These are phyloP conservation scores for Hoplias malabaricus DNA, from an alignment of 2,113 vertebrate genomes.

Conservation along the genomic window DNA sequence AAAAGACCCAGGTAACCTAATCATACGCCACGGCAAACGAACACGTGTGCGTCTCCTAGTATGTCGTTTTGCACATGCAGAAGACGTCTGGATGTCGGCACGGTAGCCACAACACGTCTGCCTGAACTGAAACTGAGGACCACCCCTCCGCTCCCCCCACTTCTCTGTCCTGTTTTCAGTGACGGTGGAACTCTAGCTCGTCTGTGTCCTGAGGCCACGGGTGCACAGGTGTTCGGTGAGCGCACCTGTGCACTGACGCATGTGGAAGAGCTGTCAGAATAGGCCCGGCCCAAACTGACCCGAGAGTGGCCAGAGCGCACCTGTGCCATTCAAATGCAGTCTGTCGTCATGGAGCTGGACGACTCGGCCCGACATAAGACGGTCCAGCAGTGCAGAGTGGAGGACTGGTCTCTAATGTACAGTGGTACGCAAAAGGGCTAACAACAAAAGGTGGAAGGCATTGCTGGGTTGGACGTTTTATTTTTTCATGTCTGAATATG, in stretches of 20 bases:
- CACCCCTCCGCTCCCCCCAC: no score
- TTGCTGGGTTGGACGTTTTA: neutral
- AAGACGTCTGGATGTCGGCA: neutral
- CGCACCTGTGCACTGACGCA: slow-evolving; percentile 43
- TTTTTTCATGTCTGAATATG: no score
- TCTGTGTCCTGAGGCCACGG: slow-evolving; percentile 37
- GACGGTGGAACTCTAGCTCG: slow-evolving; percentile 40
- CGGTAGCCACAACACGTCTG: slow-evolving; percentile 27
- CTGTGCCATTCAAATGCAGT: slow-evolving; percentile 44
- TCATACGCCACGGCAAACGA: neutral
- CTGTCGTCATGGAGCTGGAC: slow-evolving; percentile 28
- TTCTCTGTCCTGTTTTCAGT: slow-evolving; percentile 35
- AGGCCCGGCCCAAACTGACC: slow-evolving; percentile 29
- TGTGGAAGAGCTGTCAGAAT: slow-evolving; percentile 46
- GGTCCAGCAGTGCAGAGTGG: neutral
- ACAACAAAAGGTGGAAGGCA: slow-evolving; percentile 46
- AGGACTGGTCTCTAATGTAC: neutral
- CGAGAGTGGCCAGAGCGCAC: slow-evolving; percentile 17
- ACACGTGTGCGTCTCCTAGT: slow-evolving; percentile 15
- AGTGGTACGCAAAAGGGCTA: neutral
- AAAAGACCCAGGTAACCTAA: slow-evolving; percentile 45
- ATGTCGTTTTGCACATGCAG: slow-evolving; percentile 23
- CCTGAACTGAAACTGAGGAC: slow-evolving; percentile 16
- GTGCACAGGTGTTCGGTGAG: slow-evolving; percentile 43
- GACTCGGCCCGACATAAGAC: slow-evolving; percentile 1